Evolutionary conservation across 2,113 vertebrate species (phyloP), one percentile per base, ranked within the genome.

Genomic region (Oriolus oriolus): DNA sequence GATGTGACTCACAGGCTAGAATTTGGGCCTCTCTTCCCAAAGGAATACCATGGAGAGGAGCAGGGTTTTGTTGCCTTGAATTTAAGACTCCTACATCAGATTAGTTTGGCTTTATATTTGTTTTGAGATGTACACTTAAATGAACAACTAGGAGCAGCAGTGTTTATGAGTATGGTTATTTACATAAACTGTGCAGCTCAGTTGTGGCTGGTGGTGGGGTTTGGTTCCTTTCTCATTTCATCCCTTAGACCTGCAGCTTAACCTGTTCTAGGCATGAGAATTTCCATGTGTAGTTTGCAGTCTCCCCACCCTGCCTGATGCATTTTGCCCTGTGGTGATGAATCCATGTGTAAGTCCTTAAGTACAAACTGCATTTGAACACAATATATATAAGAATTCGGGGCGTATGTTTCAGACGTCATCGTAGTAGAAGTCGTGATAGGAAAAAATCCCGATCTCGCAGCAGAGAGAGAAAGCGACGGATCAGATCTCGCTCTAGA

Each of bases 371-470:
- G 52, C 73, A 50, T 63, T 69, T 63, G 47, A 49, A 3, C 28
- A 13, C 27, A 27, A 52, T 45, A 17, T 27, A 24, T 84, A 42
- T 75, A 66, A 93, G 64, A 26, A 33, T 84, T 74, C 16, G 76
- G 95, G 81, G 49, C 7, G 0, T 97, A 95, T 90, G 75, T 95
- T 97, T 91, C 93, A 99, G 99, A 79, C 98, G 98, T 31, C 99
- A 99, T 97, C 99, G 98, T 80, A 99, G 99, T 97, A 98, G 97
- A 98, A 99, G 99, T 93, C 98, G 98, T 8, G 99, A 99, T 74
- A 98, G 98, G 68, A 98, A 98, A 85, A 98, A 99, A 41, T 99
- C 99, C 49, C 93, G 98, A 26, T 99, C 99, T 24, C 99, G 98
- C 95, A 99, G 98, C 96, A 98, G 98, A 89, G 99, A 99, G n/a